Evolutionary conservation across 2,113 vertebrate species (phyloP), one percentile per base, ranked within the genome.

Genomic region (Carassius carassius): DNA sequence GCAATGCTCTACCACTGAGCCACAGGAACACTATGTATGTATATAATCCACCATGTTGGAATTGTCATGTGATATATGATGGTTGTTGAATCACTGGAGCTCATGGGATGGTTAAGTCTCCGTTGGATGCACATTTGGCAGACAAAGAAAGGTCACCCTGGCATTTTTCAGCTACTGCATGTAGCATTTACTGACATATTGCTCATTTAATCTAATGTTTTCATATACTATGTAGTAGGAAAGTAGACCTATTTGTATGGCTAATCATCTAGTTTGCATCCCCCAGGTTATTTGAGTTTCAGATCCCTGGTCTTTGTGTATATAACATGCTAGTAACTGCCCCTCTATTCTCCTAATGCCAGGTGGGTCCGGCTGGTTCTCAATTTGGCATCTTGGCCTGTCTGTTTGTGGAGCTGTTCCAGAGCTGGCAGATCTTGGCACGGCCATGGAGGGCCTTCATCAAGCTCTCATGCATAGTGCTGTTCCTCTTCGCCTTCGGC

Each of bases 331-430:
- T 62, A 29, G 60, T 77, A 49, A 79, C 37, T 12, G 8, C 72
- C 3, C 37, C 41, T 82, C 21, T 65, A 29, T 32, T 37, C 17
- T 96, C 92, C 94, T 97, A 0, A 83, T 84, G 74, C 21, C 92
- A 99, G 98, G 98, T 99, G 85, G 98, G 98, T 84, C 98, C 98
- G 0, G 98, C 98, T 0, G 98, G 98, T 87, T 99, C 97, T 79
- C 98, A 99, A 95, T 99, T 99, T 56, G 98, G 98, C 86, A 98
- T 99, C 93, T 93, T 99, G 90, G 98, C 98, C 87, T 99, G 98
- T 90, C 95, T 99, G 82, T 99, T 99, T 17, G 98, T 99, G 95
- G 98, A 99, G 93, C 93, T 99, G 86, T 97, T 99, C 90, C 98
- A 99, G 94, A 98, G 98, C 89, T 99, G 98, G 98, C 98, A 99